Percentiles rank a stretch among this genome's conserved stretches.
Evolutionary conservation across 2,888 invertebrate species (phyloP).

Genomic region (Andrena marginata): DNA sequence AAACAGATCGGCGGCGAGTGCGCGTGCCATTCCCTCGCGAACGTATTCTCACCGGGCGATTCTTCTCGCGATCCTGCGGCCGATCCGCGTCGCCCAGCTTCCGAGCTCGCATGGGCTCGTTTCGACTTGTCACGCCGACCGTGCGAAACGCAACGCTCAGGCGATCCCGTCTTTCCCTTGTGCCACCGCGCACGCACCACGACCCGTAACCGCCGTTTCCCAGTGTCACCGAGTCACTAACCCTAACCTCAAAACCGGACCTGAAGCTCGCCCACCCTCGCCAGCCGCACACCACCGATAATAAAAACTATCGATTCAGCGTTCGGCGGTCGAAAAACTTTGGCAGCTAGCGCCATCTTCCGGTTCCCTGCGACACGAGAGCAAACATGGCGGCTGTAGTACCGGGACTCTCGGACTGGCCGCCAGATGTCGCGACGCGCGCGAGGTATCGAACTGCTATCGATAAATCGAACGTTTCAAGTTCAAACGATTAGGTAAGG

Average conservation of each 20-base stretch:
- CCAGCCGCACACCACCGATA: constrained; percentile 65
- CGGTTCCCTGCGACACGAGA: constrained; percentile 29
- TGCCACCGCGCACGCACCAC: constrained; percentile 45
- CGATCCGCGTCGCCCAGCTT: neutral
- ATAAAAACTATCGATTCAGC: constrained; percentile 81
- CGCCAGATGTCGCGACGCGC: constrained; percentile 22
- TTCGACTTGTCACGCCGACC: neutral
- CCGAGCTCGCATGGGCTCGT: neutral
- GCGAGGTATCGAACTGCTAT: neutral
- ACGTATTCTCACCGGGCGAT: constrained; percentile 14
- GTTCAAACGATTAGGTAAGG: neutral
- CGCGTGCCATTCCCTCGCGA: constrained; percentile 24
- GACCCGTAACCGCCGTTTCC: constrained; percentile 61
- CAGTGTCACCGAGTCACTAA: constrained; percentile 77
- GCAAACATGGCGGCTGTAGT: constrained; percentile 41
- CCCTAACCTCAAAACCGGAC: constrained; percentile 78
- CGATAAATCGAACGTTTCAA: neutral
- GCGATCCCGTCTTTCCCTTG: constrained; percentile 15
- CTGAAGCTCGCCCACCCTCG: constrained; percentile 63
- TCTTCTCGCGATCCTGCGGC: neutral
- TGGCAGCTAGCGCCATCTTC: constrained; percentile 74
- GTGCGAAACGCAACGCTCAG: constrained; percentile 10
- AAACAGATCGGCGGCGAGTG: constrained; percentile 54
- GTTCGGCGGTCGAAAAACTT: constrained; percentile 64
- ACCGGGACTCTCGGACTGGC: neutral